Base-by-base conservation (phyloP, 2,888 invertebrate genomes). In the Mesorhabditis spiculigera region DNA sequence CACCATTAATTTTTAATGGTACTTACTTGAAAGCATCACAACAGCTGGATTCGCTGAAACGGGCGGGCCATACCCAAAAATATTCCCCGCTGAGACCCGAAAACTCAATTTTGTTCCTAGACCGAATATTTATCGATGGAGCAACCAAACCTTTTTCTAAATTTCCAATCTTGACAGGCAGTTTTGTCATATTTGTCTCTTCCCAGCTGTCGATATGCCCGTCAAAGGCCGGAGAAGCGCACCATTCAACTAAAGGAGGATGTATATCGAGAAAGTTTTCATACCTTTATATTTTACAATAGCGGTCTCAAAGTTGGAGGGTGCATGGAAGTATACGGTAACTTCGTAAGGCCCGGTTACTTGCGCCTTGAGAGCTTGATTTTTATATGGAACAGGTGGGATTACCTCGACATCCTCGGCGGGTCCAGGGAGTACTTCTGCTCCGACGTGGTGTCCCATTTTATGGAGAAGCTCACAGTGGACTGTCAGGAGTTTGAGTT, bases 1-100 rank as follows among this genome's bases (percentile, higher is more conserved):
- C 65, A 65, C 13, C 8, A 43, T 43, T 13, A 13, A 65, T 13
- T 43, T 8, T 13, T 44, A 42, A 93, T 94, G 93, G 80, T 94
- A 94, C 13, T 61, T 58, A 77, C 75, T 72, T 64, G 75, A 74
- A 41, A 95, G 94, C 63, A 93, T 91, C 6, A 94, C 92, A 81
- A 92, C 92, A 63, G 91, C 89, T 1, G 95, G 95, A 61, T 91
- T 91, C 0, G 94, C 92, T 10, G 90, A 89, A 58, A 91, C 89
- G 83, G 90, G 92, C 13, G 90, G 89, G 45, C 95, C 93, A 90
- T 91, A 95, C 1, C 95, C 95, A 86, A 93, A 93, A 75, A 95
- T 89, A 86, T 96, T 96, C 67, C 95, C 95, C 67, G 93, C 93
- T n/a, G 92, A 90, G 0, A 93, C 93, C 73, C 95, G 90, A 87